Percentiles rank a stretch among this genome's conserved stretches.
Evolutionary conservation across 2,888 invertebrate genomes (phyloP).

Genomic region (Tetrapedia diversipes): DNA sequence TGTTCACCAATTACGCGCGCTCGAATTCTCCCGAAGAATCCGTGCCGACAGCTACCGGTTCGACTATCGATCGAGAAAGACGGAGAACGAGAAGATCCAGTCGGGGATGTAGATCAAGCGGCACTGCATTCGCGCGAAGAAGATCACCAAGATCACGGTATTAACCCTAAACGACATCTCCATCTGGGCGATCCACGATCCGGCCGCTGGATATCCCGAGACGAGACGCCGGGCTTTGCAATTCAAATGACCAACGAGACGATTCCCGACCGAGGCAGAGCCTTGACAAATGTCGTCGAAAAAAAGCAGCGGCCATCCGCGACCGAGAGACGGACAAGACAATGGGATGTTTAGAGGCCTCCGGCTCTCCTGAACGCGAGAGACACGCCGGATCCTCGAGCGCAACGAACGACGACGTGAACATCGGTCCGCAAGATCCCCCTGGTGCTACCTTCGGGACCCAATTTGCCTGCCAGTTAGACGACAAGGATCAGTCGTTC

Average conservation of each 20-base stretch:
- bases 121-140: too few relatives aligned
- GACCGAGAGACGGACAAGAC: conserved; percentile 81
- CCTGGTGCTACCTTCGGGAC: conserved; percentile 69
- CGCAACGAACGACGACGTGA: conserved; percentile 53
- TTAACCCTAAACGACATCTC: conserved; percentile 71
- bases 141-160: conserved; percentile 50
- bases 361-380: conserved; percentile 71
- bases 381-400: conserved; percentile 61
- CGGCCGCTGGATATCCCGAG: conserved; percentile 37
- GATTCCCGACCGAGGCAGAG: conserved; percentile 45
- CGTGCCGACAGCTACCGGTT: not conserved
- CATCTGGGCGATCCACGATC: conserved; percentile 64
- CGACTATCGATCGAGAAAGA: not conserved
- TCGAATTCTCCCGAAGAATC: too few relatives aligned
- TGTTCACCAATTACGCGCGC: too few relatives aligned
- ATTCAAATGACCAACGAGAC: conserved; percentile 75
- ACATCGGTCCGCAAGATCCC: conserved; percentile 63
- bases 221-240: conserved; percentile 73
- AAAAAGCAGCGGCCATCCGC: conserved; percentile 63
- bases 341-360: conserved; percentile 81
- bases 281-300: conserved; percentile 80
- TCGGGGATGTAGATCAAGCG: conserved; percentile 39
- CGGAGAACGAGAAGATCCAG: not conserved
- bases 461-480: conserved; percentile 74
- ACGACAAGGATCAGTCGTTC: conserved; percentile 72